Evolutionary conservation across 2,888 invertebrate species (phyloP).

Genomic region (Polydrusus tereticollis): DNA sequence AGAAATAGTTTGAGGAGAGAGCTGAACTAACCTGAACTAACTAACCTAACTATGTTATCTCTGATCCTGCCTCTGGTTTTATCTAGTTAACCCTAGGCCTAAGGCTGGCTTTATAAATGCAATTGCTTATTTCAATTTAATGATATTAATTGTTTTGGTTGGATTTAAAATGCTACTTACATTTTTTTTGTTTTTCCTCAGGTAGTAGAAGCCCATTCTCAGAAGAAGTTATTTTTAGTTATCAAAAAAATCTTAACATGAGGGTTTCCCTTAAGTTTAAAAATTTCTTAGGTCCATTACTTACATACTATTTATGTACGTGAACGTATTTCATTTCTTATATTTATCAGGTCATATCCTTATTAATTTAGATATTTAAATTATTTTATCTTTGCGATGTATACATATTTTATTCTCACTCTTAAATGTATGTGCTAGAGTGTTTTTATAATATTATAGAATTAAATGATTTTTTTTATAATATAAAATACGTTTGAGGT

Average conservation of each 20-base stretch:
- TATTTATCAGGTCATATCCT: background rate
- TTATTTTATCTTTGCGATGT: slow-evolving; percentile 2
- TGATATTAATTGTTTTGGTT: background rate
- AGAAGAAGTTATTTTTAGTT: slow-evolving; percentile 15
- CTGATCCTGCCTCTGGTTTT: background rate
- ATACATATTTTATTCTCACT: slow-evolving; percentile 22
- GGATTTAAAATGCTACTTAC: background rate
- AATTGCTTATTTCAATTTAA: too few relatives aligned
- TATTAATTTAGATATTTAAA: too few relatives aligned
- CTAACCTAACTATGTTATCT: background rate
- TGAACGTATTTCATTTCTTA: slow-evolving; percentile 14
- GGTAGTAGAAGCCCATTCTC: slow-evolving; percentile 27
- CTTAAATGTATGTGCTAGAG: slow-evolving; percentile 15
- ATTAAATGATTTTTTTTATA: slow-evolving; percentile 16
- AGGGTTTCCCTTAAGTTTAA: background rate
- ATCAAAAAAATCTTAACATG: background rate
- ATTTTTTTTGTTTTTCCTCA: slow-evolving; percentile 20
- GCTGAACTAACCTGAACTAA: too few relatives aligned
- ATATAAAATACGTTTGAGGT: background rate
- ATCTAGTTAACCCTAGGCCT: background rate
- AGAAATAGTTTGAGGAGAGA: too few relatives aligned
- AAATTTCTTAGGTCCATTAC: slow-evolving; percentile 4
- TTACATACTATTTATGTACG: slow-evolving; percentile 21
- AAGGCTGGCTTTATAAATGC: too few relatives aligned
- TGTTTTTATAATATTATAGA: slow-evolving; percentile 29